These are phyloP conservation scores for Micropoecilia bifurca DNA, from an alignment of 2,797 vertebrate genomes.

Conservation along the genomic window DNA sequence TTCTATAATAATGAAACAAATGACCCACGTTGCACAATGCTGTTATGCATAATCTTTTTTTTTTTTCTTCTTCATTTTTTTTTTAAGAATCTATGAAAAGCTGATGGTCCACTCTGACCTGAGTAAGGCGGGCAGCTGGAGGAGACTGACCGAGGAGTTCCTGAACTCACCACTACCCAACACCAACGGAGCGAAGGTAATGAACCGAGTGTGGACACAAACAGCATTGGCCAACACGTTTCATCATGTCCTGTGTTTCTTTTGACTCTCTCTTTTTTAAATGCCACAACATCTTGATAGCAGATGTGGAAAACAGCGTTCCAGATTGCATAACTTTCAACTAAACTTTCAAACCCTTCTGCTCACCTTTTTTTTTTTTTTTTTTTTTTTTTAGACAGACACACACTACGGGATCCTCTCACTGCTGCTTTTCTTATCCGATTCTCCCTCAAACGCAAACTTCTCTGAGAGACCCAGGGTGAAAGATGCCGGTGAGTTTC, in stretches of 20 bases:
- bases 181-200: constrained; percentile 87
- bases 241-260: not conserved
- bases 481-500: constrained; percentile 87
- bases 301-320: not conserved
- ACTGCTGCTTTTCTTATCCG: constrained; percentile 90
- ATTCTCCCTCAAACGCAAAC: constrained; percentile 89
- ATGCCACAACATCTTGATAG: not conserved
- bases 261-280: not conserved
- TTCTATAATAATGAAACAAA: not conserved
- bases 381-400: constrained; percentile 71
- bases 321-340: not conserved
- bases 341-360: not conserved
- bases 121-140: constrained; percentile 94
- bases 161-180: constrained; percentile 87
- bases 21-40: not conserved
- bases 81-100: constrained; percentile 92
- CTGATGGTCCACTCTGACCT: constrained; percentile 95
- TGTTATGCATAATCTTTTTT: not conserved
- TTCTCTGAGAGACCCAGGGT: constrained; percentile 90
- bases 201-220: not conserved
- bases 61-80: not conserved
- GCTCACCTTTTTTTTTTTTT: no score
- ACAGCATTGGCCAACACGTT: not conserved
- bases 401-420: constrained; percentile 90
- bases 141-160: constrained; percentile 90